Evolutionary conservation across 2,888 invertebrate genomes (phyloP), one percentile per base, ranked within the genome.

Genomic region (Hypolimnas misippus): DNA sequence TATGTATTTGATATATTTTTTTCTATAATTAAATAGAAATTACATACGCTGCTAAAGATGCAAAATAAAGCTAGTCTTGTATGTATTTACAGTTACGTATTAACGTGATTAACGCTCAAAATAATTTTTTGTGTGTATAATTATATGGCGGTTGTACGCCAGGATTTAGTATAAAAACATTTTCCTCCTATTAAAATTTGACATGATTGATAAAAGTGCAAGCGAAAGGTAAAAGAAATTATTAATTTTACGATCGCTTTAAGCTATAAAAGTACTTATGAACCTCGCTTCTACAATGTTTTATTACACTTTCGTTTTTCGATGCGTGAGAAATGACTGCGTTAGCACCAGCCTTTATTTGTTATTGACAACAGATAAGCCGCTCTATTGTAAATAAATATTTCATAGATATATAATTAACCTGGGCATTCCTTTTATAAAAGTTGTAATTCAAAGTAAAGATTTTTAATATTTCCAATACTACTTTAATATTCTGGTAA

Each of bases 261-360:
- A 25, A 61, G 19, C 57, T 44, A 40, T 65, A 61, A 65, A 54
- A 65, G 38, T 59, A 29, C 57, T 57, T 49, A 44, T 29, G 51
- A 54, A 42, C 52, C 46, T 38, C 64, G 54, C 57, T 56, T 65
- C 62, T 58, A 58, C 54, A 59, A 64, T 70, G 66, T 63, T 64
- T 59, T 63, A 54, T 56, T 63, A 52, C 52, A 61, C 66, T 66
- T 66, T 64, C 66, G 52, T 58, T 66, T 63, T 63, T 38, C 57
- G 54, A 63, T 44, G 54, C 60, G 63, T 63, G 66, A 61, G 63
- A 61, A 55, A 38, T 56, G 33, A 8, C 57, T 38, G 54, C 49
- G 50, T 49, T 59, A 31, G 12, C 51, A 61, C 53, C 50, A 35
- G 25, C 31, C 14, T 50, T 62, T 62, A 57, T 57, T 46, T 19